phyloP scores from a whole-genome alignment of 2,113 vertebrate species.

The Mystacornis crossleyi region DNA sequence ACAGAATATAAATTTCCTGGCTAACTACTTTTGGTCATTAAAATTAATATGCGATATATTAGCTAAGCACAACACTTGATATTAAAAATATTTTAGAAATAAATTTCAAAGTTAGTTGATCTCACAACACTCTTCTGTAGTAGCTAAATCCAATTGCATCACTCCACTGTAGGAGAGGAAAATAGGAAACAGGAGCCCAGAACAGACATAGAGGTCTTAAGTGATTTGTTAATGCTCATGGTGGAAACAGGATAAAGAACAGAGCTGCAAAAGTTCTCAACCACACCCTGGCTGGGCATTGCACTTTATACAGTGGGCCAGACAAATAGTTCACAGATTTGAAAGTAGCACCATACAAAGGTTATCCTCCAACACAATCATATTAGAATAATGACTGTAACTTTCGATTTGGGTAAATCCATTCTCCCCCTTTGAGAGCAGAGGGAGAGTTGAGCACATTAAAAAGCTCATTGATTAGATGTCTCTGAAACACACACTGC shows the following conservation, averaged over 20 bases:
- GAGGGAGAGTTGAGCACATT: not conserved
- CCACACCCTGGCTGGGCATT: not conserved
- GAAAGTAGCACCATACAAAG: not conserved
- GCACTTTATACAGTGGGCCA: not conserved
- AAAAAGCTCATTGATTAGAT: conserved; percentile 40
- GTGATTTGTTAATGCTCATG: not conserved
- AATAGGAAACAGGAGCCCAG: not conserved
- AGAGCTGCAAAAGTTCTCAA: not conserved
- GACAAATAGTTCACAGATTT: not conserved
- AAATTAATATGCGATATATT: not conserved
- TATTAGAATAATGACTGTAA: not conserved
- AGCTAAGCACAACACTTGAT: not conserved
- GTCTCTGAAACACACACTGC: not conserved
- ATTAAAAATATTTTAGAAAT: not conserved
- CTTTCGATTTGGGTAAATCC: not conserved
- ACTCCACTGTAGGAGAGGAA: not conserved
- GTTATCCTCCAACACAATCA: not conserved
- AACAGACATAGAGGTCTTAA: not conserved
- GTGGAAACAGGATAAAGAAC: not conserved
- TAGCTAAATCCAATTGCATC: not conserved
- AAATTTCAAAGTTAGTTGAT: not conserved
- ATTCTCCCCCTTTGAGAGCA: not conserved
- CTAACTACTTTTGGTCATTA: not conserved
- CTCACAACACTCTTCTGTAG: not conserved
- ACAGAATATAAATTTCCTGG: not conserved